A percentile compares a stretch with the other conserved stretches of the same genome.
Conservation (phyloP, 2,888 invertebrate species). For the Macropis europaea region DNA sequence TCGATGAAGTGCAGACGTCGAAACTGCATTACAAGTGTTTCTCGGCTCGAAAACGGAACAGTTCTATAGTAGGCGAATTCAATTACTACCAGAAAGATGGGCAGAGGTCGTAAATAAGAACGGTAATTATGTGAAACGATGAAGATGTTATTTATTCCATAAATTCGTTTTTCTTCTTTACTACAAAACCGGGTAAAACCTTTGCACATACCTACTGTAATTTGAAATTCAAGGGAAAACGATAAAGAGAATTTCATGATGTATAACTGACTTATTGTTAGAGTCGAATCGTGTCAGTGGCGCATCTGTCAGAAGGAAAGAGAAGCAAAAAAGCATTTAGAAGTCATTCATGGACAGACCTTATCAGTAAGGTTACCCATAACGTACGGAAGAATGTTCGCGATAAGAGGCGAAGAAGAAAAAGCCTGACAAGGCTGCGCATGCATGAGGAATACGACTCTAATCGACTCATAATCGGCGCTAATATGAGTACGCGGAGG, state of each 20-base stretch:
- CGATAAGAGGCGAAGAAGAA: conserved; percentile 25
- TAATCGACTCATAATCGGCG: conserved; percentile 5
- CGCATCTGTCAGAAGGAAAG: conserved; percentile 12
- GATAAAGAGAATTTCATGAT: neutral
- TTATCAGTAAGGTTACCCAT: conserved; percentile 42
- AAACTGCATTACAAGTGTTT: no score
- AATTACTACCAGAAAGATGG: no score
- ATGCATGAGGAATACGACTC: neutral
- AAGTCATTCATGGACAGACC: conserved; percentile 25
- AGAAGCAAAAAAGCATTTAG: neutral
- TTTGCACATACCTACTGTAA: no score
- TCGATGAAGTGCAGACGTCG: no score
- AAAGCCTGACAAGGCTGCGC: neutral
- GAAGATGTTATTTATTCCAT: no score
- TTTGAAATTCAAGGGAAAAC: no score
- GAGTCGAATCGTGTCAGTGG: conserved; percentile 1
- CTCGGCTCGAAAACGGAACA: no score
- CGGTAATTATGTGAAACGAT: no score
- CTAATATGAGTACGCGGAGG: neutral
- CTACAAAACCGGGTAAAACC: no score
- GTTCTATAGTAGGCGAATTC: no score
- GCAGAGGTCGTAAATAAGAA: no score
- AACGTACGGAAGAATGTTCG: conserved; percentile 11
- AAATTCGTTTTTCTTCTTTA: no score
- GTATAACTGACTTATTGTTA: neutral